phyloP scores from a whole-genome alignment of 2,113 vertebrate genomes.

The Alexandromys fortis region DNA sequence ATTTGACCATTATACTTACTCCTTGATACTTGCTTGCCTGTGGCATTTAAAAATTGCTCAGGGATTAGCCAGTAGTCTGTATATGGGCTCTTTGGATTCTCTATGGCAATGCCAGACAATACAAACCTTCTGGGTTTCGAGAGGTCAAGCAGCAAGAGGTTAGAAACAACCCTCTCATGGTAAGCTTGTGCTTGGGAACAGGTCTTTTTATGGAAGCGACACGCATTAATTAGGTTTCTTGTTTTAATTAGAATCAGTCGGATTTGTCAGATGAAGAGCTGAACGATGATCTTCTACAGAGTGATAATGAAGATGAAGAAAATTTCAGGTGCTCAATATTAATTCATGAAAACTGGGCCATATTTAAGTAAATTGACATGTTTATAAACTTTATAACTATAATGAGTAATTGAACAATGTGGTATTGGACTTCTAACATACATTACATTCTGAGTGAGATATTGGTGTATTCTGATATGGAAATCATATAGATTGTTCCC shows the following conservation, averaged over 20 bases:
- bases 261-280: conserved; percentile 97
- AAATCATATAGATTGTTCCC: background rate
- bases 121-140: background rate
- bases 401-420: background rate
- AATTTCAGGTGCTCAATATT: conserved; percentile 85
- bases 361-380: background rate
- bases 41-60: background rate
- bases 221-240: conserved; percentile 63
- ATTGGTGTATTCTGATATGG: background rate
- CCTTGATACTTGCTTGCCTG: background rate
- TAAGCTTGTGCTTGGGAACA: conserved; percentile 12
- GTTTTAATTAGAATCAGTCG: conserved; percentile 91
- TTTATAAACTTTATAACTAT: conserved; percentile 1
- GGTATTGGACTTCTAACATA: background rate
- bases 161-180: background rate
- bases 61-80: background rate
- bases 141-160: background rate
- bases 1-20: background rate
- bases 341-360: conserved; percentile 29
- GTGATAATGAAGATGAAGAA: conserved; percentile 95
- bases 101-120: too few relatives aligned
- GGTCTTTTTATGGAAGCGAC: conserved; percentile 9
- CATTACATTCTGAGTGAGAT: background rate
- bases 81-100: background rate
- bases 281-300: conserved; percentile 97